These are phyloP conservation scores for Egretta garzetta DNA, from an alignment of 2,113 vertebrate species.

Conservation along the genomic window DNA sequence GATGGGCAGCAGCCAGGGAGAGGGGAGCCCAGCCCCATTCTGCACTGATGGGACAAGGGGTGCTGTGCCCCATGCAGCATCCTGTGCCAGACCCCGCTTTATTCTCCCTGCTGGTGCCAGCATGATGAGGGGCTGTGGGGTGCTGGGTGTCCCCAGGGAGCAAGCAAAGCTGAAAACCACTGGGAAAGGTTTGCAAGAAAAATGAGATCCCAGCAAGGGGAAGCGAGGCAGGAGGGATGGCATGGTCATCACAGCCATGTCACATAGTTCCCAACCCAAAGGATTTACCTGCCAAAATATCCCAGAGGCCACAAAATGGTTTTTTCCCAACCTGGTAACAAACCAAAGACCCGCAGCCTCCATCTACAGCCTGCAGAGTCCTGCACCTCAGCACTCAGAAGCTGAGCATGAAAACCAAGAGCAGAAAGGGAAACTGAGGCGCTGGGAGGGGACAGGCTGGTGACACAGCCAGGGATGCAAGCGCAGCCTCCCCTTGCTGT, in stretches of 20 bases:
- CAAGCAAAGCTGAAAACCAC: not conserved
- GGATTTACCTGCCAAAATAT: not conserved
- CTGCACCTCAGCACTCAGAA: not conserved
- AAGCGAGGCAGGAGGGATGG: not conserved
- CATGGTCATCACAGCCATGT: fast-evolving
- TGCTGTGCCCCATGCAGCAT: fast-evolving
- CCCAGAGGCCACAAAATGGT: not conserved
- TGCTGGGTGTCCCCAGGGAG: not conserved
- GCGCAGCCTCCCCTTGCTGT: not conserved
- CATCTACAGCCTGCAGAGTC: not conserved
- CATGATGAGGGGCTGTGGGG: fast-evolving
- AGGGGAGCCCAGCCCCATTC: not conserved
- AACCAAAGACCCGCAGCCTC: not conserved
- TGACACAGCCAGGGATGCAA: not conserved
- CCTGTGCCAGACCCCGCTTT: not conserved
- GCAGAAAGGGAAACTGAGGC: not conserved
- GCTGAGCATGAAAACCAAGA: not conserved
- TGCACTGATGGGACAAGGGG: too few species aligned
- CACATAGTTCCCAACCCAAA: not conserved
- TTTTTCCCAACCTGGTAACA: not conserved
- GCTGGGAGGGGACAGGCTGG: not conserved
- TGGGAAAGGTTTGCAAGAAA: not conserved
- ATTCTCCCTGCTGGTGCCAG: not conserved
- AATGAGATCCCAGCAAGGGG: not conserved
- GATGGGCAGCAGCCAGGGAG: not conserved